phyloP scores from a whole-genome alignment of 2,888 invertebrate genomes.

The Heteromyza rotundicornis region DNA sequence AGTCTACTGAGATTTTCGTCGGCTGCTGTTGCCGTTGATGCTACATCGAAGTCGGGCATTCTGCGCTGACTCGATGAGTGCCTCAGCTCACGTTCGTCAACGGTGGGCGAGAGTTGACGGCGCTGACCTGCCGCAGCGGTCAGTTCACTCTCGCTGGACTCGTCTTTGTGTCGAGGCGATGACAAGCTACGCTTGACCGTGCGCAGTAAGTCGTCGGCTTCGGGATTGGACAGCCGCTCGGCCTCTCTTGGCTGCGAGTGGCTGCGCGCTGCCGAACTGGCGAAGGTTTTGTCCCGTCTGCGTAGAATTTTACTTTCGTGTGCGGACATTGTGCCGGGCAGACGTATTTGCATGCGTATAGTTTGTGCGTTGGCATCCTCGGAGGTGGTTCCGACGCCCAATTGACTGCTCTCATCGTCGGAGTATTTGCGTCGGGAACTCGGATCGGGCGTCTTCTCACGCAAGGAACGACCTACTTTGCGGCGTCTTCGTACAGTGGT shows the following conservation, averaged over 20 bases:
- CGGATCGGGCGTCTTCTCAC: slow-evolving; percentile 69
- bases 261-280: slow-evolving; percentile 60
- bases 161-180: slow-evolving; percentile 58
- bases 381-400: slow-evolving; percentile 28
- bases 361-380: slow-evolving; percentile 39
- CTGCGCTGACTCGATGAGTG: slow-evolving; percentile 17
- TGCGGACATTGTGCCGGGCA: slow-evolving; percentile 47
- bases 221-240: slow-evolving; percentile 50
- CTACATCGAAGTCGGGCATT: neutral
- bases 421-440: slow-evolving; percentile 36
- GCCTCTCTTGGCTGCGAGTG: slow-evolving; percentile 59
- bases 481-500: slow-evolving; percentile 67
- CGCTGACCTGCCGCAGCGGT: slow-evolving; percentile 20
- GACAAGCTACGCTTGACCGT: slow-evolving; percentile 58
- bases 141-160: slow-evolving; percentile 57
- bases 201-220: slow-evolving; percentile 51
- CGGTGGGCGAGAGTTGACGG: neutral
- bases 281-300: slow-evolving; percentile 56
- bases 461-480: slow-evolving; percentile 66
- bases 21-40: slow-evolving; percentile 12
- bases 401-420: slow-evolving; percentile 42
- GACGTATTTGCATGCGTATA: slow-evolving; percentile 55
- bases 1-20: slow-evolving; percentile 50
- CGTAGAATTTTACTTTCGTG: slow-evolving; percentile 61
- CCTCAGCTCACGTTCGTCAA: neutral